phyloP scores from a whole-genome alignment of 2,888 invertebrate species.

The Leptopterna dolabrata region DNA sequence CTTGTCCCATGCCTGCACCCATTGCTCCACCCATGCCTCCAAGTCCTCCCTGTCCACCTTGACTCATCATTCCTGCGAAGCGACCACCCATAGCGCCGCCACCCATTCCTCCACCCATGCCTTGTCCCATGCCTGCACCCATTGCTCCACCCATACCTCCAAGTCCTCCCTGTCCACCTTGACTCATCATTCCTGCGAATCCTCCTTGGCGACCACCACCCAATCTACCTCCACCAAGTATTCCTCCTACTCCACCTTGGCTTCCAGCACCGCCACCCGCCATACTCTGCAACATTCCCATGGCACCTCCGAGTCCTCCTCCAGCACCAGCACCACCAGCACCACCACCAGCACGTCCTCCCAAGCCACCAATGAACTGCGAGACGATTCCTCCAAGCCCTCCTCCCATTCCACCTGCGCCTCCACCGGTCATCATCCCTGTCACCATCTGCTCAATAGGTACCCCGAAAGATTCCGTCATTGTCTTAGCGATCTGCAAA shows the following conservation, averaged over 20 bases:
- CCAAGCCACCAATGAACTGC: not conserved
- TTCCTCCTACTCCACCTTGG: not conserved
- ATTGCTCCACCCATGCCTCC: constrained; percentile 61
- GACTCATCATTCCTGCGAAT: constrained; percentile 30
- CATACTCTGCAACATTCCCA: not conserved
- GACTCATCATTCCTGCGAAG: no score
- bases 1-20: constrained; percentile 61
- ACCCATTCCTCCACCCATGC: not conserved
- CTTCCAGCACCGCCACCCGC: no score
- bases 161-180: constrained; percentile 60
- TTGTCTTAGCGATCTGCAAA: no score
- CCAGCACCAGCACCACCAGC: not conserved
- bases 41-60: constrained; percentile 38
- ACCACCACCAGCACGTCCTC: not conserved
- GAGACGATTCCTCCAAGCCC: no score
- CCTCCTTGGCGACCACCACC: not conserved
- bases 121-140: constrained; percentile 61
- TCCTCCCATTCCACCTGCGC: no score
- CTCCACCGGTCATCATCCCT: no score
- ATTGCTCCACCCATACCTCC: not conserved
- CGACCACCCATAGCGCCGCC: not conserved
- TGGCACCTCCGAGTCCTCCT: not conserved
- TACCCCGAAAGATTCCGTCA: no score
- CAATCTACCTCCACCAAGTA: not conserved
- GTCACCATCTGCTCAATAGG: no score